A percentile compares a stretch with the other conserved stretches of the same genome.
phyloP scores from a whole-genome alignment of 2,888 invertebrate genomes.

The Adineta ricciae region DNA sequence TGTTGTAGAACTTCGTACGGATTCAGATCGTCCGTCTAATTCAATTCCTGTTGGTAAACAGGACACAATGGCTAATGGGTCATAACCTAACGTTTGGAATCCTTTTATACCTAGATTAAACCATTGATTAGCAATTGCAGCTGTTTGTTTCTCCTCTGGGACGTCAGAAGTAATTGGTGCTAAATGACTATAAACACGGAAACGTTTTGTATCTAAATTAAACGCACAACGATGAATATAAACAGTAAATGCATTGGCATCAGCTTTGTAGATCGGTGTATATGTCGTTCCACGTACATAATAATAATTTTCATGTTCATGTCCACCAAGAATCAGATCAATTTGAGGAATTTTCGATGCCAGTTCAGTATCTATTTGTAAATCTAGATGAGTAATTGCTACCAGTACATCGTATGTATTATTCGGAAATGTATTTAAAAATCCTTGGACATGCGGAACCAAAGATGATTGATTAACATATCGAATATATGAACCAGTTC shows the following conservation, averaged over 20 bases:
- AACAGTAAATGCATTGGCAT: background rate
- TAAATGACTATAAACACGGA: background rate
- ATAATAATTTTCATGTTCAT: conserved; percentile 11
- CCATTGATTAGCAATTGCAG: background rate
- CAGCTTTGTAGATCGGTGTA: background rate
- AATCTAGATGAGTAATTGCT: background rate
- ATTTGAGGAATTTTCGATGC: background rate
- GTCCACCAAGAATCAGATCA: background rate
- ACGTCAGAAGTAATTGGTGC: background rate
- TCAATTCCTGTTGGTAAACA: background rate
- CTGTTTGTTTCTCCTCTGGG: background rate
- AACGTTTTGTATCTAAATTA: background rate
- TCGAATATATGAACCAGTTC: background rate
- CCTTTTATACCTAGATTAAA: background rate
- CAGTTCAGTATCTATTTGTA: background rate
- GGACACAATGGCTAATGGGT: background rate
- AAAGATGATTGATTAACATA: background rate
- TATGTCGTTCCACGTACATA: background rate
- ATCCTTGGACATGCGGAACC: background rate
- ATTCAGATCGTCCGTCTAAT: background rate
- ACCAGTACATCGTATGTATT: background rate
- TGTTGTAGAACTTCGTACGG: background rate
- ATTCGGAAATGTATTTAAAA: background rate
- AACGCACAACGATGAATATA: background rate
- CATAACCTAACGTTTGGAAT: background rate